Conservation (phyloP, 2,888 invertebrate species). For the Ornithoptera alexandrae region DNA sequence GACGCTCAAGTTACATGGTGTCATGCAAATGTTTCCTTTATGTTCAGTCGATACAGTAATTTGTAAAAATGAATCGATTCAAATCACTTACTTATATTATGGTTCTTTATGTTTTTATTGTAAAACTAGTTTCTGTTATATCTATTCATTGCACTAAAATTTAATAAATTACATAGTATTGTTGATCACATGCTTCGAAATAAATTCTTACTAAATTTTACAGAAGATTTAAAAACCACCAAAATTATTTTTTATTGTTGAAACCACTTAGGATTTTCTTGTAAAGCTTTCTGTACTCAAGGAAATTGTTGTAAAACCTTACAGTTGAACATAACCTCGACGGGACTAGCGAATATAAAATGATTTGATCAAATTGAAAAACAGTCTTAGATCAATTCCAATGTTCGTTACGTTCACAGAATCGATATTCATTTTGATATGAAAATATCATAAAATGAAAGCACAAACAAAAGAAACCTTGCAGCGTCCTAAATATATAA, state of each 20-base stretch:
- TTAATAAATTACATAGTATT: conserved; percentile 74
- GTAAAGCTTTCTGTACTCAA: conserved; percentile 17
- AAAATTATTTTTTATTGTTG: conserved; percentile 42
- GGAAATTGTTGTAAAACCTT: conserved; percentile 38
- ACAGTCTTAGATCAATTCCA: conserved; percentile 79
- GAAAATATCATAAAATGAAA: conserved; percentile 43
- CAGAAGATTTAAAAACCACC: conserved; percentile 42
- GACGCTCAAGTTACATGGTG: conserved; percentile 63
- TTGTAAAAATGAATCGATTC: conserved; percentile 65
- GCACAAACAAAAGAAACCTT: conserved; percentile 42
- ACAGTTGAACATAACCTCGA: conserved; percentile 14
- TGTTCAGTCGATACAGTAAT: conserved; percentile 70
- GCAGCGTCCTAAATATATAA: conserved; percentile 43
- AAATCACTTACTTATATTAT: conserved; percentile 68
- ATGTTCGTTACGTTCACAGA: conserved; percentile 46
- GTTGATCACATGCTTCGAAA: conserved; percentile 59
- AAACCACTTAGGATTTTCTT: conserved; percentile 43
- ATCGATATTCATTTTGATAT: conserved; percentile 24
- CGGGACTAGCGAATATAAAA: conserved; percentile 41
- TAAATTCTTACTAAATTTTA: conserved; percentile 36
- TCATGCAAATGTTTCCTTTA: conserved; percentile 60
- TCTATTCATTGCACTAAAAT: conserved; percentile 80
- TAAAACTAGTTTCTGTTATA: conserved; percentile 69
- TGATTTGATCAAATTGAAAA: conserved; percentile 59
- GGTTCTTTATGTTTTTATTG: conserved; percentile 60